Base-by-base conservation (phyloP, 2,113 vertebrate genomes). In the Ailurus styani region DNA sequence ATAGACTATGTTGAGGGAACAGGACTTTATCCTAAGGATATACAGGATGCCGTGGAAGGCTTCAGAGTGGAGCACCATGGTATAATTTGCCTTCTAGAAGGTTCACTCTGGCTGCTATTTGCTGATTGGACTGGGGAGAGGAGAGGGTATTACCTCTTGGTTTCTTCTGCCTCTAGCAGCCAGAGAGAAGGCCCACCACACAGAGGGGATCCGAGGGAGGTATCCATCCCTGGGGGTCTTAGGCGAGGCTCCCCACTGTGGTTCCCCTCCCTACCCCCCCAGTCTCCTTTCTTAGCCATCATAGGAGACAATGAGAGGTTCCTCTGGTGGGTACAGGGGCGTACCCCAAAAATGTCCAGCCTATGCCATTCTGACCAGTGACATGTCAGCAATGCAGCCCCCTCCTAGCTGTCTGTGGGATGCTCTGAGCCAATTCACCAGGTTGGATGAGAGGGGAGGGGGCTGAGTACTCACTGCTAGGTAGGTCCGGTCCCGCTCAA, bases 401-500 rank as follows among this genome's bases (percentile, higher is more conserved):
- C 50, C 78, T 92, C 70, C 90, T 83, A 62, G 50, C 29, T 34
- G 12, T 40, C 57, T 64, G 0, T 0, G 8, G 57, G 25, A 64
- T 62, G 8, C 37, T 37, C 25, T 3, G 52, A 72, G 47, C 15
- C 8, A 55, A 45, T 54, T 75, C 0, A 1, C 50, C 40, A 2
- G 0, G 4, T 27, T 75, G 17, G 73, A 21, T 27, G n/a, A 37
- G 14, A 47, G 10, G 45, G 29, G 23, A 95, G 37, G 20, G 14
- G 66, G 25, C 54, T 14, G 64, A 66, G 84, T 42, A 99, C 99
- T 97, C 95, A 99, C 99, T 0, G 99, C 99, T 42, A 99, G 98
- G 97, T 99, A 99, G 29, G 99, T 99, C 2, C 99, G 91, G 94
- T 99, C 99, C 93, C 99, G 98, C 98, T 99, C 99, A 0, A 99